These are phyloP conservation scores for Lucilia cuprina DNA, from an alignment of 1,140 invertebrate genomes.

Conservation along the genomic window DNA sequence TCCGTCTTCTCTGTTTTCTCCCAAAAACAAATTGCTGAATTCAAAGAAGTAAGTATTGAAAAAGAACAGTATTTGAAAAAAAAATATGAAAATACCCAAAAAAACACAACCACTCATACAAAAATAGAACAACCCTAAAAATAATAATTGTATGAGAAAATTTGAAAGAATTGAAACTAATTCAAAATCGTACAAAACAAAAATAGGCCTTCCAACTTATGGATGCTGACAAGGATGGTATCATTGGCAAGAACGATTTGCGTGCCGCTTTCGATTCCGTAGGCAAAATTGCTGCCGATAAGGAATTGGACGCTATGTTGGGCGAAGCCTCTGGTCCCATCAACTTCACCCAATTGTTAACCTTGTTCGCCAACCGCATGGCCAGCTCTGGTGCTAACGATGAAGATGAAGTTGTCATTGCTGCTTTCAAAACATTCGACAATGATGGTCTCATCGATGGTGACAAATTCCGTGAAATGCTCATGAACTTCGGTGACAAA, in stretches of 20 bases:
- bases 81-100: no score
- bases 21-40: constrained; percentile 93
- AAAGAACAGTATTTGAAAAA: not conserved
- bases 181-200: not conserved
- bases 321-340: constrained; percentile 89
- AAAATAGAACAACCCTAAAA: no score
- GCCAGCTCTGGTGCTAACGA: constrained; percentile 80
- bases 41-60: constrained; percentile 82
- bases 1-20: constrained; percentile 96
- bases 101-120: no score
- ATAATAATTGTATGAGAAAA: no score
- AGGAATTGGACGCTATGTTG: constrained; percentile 91
- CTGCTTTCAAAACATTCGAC: constrained; percentile 96
- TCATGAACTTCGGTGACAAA: constrained; percentile 97
- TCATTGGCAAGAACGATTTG: constrained; percentile 95
- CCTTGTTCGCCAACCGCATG: constrained; percentile 90
- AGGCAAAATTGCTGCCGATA: constrained; percentile 87
- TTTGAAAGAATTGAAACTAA: not conserved
- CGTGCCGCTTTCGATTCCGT: constrained; percentile 94
- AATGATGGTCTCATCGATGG: constrained; percentile 86
- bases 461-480: constrained; percentile 89
- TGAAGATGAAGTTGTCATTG: constrained; percentile 93
- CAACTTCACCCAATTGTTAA: constrained; percentile 94
- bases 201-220: constrained; percentile 93
- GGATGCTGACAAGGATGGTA: constrained; percentile 98